Base-by-base conservation (phyloP, 2,113 vertebrate genomes). In the Myiopsitta monachus region DNA sequence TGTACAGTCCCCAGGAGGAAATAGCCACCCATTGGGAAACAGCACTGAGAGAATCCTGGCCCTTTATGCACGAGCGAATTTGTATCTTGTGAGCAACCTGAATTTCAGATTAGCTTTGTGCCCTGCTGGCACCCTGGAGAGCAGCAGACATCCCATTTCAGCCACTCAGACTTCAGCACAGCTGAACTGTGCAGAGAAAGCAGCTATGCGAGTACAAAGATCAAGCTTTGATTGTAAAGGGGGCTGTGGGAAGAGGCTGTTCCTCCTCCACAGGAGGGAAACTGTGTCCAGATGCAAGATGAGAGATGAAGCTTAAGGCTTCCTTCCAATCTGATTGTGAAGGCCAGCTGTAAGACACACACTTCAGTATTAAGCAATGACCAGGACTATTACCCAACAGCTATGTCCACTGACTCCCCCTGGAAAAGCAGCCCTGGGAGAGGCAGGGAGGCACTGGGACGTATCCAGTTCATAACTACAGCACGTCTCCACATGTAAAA, bases 21-120 rank as follows among this genome's bases (percentile, higher is more conserved):
- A 68, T 72, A 28, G 23, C 27, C 90, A 77, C 59, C 38, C 2
- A 61, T 22, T 11, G 70, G 62, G 57, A 86, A 95, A 47, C 19
- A 2, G 21, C 33, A 8, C 14, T 0, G 14, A 80, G 51, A 54
- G 23, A 39, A 17, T 18, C 77, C 76, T 47, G 38, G 59, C 7
- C 22, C 33, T 36, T 0, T 7, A 5, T 0, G 31, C 62, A 83
- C 1, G 2, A 10, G 26, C 77, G 67, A 46, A 38, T 1, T 4
- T 17, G 76, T 26, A 38, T 24, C 57, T 38, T 52, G 70, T 0
- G 6, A 76, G 54, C 44, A 87, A 73, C 27, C 22, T 7, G 62
- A 38, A 73, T 85, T 69, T 18, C 57, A 38, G 9, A n/a, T 5
- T 17, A 72, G n/a, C 46, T 94, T 57, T 54, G 87, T 17, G 83